Base-by-base conservation (phyloP, 2,113 vertebrate genomes). In the Bubalus kerabau region DNA sequence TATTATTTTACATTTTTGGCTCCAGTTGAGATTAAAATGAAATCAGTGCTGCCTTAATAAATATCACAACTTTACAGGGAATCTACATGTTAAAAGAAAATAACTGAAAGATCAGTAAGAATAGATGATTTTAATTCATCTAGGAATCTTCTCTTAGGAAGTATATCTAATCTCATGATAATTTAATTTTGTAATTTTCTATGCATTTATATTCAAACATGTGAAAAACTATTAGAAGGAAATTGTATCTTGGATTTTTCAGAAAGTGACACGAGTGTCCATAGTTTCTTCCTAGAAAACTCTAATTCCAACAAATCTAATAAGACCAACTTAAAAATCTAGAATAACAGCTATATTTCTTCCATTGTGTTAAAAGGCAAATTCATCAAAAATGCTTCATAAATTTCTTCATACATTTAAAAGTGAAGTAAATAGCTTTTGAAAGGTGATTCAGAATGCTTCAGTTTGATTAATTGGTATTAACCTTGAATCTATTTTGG, bases 21-120 rank as follows among this genome's bases (percentile, higher is more conserved):
- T 85, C 21, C 46, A 12, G 62, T 2, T 21, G 26, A 26, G 5
- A 60, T 60, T 78, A 78, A 89, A 95, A 60, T 93, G 2, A 71
- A 93, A 92, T 87, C 46, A 94, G 0, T 90, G 4, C 48, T 62
- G 28, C 13, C 13, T 95, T 43, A 89, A 40, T 57, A 87, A 83
- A 78, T 50, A 5, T 28, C 50, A 54, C n/a, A 36, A 13, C 16
- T 86, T 74, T 60, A 24, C 71, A 8, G 48, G 19, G 2, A 62
- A 80, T 67, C 87, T 95, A 50, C 2, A 92, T 91, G 48, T 26
- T 56, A 74, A 95, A 87, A 91, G 32, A 28, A 96, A 96, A 86
- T 52, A 90, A 43, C 19, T 52, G 21, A 40, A 56, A 26, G 0
- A 7, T 30, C 15, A 92, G 6, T 5, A 94, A 91, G n/a, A 78